phyloP scores from a whole-genome alignment of 64 coral and sea anemone genomes.

The Montipora foliosa region DNA sequence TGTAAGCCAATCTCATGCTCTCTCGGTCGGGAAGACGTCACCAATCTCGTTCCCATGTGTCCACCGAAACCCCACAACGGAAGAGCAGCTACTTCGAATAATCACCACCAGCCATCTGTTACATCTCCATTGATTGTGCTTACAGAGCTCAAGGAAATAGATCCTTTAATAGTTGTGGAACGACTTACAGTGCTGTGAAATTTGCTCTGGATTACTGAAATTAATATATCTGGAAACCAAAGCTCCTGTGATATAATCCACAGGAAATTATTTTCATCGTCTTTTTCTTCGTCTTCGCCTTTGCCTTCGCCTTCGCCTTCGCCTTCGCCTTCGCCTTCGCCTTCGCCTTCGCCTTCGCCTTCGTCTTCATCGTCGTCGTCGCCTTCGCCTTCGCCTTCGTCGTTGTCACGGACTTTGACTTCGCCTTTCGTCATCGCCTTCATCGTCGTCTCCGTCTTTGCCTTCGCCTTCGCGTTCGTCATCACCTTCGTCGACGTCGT shows the following conservation, averaged over 20 bases:
- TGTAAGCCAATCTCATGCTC: slow-evolving; percentile 1
- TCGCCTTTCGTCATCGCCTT: too few species aligned
- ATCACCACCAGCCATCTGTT: not conserved
- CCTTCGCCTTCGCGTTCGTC: too few species aligned
- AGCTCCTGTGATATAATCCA: too few species aligned
- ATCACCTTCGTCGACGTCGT: too few species aligned
- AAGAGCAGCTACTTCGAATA: not conserved
- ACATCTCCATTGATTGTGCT: not conserved
- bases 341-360: too few species aligned
- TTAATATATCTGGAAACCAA: too few species aligned
- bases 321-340: too few species aligned
- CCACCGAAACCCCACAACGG: not conserved
- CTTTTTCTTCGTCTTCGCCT: not conserved
- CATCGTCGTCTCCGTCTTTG: too few species aligned
- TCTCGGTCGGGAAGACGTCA: slow-evolving; percentile 7
- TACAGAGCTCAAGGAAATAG: not conserved
- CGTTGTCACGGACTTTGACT: too few species aligned
- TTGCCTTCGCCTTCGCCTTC: not conserved
- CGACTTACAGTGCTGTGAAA: slow-evolving; percentile 10
- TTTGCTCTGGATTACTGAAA: not conserved
- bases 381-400: too few species aligned
- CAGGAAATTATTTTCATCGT: too few species aligned
- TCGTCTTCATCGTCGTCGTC: too few species aligned
- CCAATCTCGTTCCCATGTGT: not conserved
- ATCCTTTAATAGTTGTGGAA: slow-evolving; percentile 17